Evolutionary conservation across 2,888 invertebrate species (phyloP).

Genomic region (Tuta absoluta): DNA sequence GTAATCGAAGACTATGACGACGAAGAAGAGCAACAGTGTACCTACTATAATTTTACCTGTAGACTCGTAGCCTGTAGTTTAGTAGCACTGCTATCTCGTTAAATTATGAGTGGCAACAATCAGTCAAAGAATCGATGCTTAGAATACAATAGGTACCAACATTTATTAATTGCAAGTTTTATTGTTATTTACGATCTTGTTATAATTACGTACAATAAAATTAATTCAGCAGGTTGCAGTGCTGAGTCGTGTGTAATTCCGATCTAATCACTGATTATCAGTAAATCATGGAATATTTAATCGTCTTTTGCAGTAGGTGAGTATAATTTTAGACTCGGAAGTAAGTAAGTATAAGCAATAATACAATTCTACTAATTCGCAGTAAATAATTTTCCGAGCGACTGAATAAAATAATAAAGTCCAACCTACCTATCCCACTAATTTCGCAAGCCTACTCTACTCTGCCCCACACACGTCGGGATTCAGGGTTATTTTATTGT

Average conservation of each 20-base stretch:
- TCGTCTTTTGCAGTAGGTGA: background rate
- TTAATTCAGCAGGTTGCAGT: background rate
- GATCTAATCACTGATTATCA: background rate
- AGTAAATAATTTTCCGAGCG: too few species aligned
- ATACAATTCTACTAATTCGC: too few species aligned
- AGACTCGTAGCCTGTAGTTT: too few species aligned
- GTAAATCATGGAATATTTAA: slow-evolving; percentile 3
- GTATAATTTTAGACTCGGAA: background rate
- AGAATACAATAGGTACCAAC: too few species aligned
- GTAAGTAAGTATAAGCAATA: background rate
- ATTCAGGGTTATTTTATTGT: too few species aligned
- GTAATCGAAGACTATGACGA: too few species aligned
- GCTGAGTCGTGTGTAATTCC: background rate
- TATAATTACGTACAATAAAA: background rate
- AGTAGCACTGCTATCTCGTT: background rate
- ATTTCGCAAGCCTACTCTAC: too few species aligned
- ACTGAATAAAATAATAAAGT: too few species aligned
- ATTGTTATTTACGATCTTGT: background rate
- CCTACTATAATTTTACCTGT: too few species aligned
- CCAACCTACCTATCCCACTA: too few species aligned
- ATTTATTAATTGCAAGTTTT: background rate
- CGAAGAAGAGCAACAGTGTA: too few species aligned
- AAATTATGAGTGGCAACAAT: background rate
- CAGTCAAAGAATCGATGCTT: background rate
- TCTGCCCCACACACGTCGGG: too few species aligned